Conservation (phyloP, 2,888 invertebrate genomes). For the Dimorphilus gyrociliatus region DNA sequence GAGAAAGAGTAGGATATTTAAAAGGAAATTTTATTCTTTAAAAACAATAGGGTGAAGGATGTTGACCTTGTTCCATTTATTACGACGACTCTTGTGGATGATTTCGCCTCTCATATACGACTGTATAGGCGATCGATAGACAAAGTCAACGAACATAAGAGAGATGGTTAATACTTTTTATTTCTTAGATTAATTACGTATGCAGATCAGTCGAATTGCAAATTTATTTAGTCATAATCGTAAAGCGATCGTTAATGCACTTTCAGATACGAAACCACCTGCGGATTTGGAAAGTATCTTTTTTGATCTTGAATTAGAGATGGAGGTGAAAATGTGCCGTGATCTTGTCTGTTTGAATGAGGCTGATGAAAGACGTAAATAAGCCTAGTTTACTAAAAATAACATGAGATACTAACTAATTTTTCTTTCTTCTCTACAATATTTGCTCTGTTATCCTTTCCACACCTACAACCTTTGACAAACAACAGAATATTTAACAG, state of each 20-base stretch:
- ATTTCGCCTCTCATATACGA: conserved; percentile 70
- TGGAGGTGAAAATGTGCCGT: conserved; percentile 63
- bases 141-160: conserved; percentile 37
- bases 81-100: conserved; percentile 70
- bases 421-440: background rate
- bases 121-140: conserved; percentile 59
- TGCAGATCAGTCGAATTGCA: conserved; percentile 1
- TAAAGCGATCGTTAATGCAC: conserved; percentile 2
- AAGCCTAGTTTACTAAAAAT: conserved; percentile 1
- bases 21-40: no score
- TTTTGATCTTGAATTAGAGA: conserved; percentile 70
- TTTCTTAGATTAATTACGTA: background rate
- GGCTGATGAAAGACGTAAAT: conserved; percentile 42
- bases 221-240: no score
- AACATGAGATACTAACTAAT: background rate
- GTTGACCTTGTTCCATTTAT: conserved; percentile 78
- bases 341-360: conserved; percentile 60
- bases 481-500: conserved; percentile 54
- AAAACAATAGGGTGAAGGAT: conserved; percentile 51
- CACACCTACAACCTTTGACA: no score
- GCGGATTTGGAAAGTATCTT: conserved; percentile 54
- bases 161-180: conserved; percentile 31
- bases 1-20: no score
- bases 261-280: conserved; percentile 14
- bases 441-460: conserved; percentile 1